Conservation (phyloP, 1,140 invertebrate species). For the Zaprionus africanus region DNA sequence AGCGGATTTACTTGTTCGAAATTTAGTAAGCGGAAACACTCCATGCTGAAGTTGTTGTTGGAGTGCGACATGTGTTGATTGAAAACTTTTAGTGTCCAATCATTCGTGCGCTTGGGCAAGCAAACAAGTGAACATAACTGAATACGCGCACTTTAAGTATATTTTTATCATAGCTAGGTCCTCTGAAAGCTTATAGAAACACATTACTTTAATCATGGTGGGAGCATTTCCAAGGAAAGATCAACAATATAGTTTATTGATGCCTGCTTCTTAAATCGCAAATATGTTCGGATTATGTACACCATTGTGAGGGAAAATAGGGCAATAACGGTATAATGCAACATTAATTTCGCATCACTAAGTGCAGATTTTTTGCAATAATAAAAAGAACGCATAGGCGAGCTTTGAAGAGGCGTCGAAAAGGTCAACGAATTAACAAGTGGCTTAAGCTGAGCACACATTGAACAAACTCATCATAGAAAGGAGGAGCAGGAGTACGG, state of each 20-base stretch:
- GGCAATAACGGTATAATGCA: constrained; percentile 51
- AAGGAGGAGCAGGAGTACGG: neutral
- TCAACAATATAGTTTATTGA: constrained; percentile 32
- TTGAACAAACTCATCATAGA: neutral
- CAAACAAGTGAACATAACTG: constrained; percentile 19
- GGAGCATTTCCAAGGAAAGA: constrained; percentile 11
- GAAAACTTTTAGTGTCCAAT: constrained; percentile 35
- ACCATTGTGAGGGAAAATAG: constrained; percentile 15
- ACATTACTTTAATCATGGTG: constrained; percentile 16
- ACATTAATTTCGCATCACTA: constrained; percentile 64
- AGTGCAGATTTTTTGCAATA: constrained; percentile 54
- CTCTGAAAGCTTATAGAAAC: neutral
- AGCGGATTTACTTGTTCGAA: neutral
- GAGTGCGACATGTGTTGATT: constrained; percentile 38
- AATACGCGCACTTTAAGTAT: neutral
- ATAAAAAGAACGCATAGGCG: constrained; percentile 57
- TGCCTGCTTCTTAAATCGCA: constrained; percentile 64
- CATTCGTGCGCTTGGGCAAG: constrained; percentile 33
- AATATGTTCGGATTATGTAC: constrained; percentile 44
- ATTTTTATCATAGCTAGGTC: too few relatives aligned
- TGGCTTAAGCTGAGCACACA: constrained; percentile 47
- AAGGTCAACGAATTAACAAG: constrained; percentile 58
- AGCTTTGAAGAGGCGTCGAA: constrained; percentile 12
- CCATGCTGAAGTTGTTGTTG: constrained; percentile 19
- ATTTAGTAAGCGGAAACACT: neutral